A percentile compares a stretch with the other conserved stretches of the same genome.
Evolutionary conservation across 92 coral and sea anemone genomes (phyloP).

Genomic region (Actinernus sp.): DNA sequence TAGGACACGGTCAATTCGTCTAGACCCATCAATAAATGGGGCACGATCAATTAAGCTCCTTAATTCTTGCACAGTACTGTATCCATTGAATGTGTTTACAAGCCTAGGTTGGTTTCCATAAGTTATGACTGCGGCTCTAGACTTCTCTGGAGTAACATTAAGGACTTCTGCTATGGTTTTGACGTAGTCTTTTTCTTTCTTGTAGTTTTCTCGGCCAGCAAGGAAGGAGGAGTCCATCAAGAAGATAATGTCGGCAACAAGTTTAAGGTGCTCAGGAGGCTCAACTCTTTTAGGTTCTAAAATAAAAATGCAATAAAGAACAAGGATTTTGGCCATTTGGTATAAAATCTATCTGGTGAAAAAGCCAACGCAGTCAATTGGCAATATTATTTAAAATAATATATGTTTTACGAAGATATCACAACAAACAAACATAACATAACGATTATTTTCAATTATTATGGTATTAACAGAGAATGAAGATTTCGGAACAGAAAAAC

Average conservation of each 20-base stretch:
- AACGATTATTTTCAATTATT: too few species aligned
- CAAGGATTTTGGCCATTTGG: too few species aligned
- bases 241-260: constrained; percentile 71
- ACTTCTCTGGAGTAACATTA: constrained; percentile 65
- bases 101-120: constrained; percentile 59
- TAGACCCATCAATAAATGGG: constrained; percentile 38
- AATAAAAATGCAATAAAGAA: too few species aligned
- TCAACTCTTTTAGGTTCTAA: background rate
- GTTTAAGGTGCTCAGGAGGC: background rate
- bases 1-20: constrained; percentile 47
- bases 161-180: constrained; percentile 52
- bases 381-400: too few species aligned
- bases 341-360: too few species aligned
- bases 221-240: constrained; percentile 81
- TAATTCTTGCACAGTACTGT: constrained; percentile 43
- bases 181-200: constrained; percentile 75
- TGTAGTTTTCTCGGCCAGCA: constrained; percentile 59
- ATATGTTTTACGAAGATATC: too few species aligned
- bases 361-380: too few species aligned
- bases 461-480: too few species aligned
- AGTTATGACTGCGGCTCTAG: constrained; percentile 59
- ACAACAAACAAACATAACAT: too few species aligned
- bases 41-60: constrained; percentile 43
- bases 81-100: constrained; percentile 51
- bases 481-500: too few species aligned